Conservation (phyloP, 1,140 invertebrate species). For the Euura lappo region DNA sequence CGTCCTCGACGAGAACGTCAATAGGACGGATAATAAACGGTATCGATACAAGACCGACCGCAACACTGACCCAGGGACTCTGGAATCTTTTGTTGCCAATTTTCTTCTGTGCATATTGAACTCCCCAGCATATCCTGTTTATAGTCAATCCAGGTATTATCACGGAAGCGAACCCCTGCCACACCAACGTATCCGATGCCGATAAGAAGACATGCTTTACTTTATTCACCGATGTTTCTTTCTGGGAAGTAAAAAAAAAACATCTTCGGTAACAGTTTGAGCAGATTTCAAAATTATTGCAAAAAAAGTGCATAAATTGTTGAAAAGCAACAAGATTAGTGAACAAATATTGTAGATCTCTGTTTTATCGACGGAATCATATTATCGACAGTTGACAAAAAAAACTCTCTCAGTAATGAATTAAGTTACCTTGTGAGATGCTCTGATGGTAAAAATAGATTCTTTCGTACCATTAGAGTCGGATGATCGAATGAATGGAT, state of each 20-base stretch:
- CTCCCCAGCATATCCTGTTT: constrained; percentile 80
- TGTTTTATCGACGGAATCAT: too few species aligned
- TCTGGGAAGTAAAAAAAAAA: constrained; percentile 27
- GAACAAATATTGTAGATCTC: too few species aligned
- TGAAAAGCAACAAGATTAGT: too few species aligned
- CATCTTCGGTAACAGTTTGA: too few species aligned
- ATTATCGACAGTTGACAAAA: too few species aligned
- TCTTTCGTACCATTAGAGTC: too few species aligned
- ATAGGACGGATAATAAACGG: constrained; percentile 94
- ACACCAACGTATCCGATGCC: constrained; percentile 83
- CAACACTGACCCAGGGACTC: constrained; percentile 74
- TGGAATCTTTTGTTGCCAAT: constrained; percentile 54
- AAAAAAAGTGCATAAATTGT: too few species aligned
- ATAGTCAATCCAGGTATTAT: constrained; percentile 91
- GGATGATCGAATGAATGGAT: too few species aligned
- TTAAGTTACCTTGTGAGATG: too few species aligned
- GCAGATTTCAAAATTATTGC: too few species aligned
- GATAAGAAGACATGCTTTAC: constrained; percentile 65
- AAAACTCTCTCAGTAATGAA: too few species aligned
- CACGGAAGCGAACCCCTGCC: constrained; percentile 94
- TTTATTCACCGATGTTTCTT: constrained; percentile 29
- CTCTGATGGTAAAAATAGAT: too few species aligned
- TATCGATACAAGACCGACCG: constrained; percentile 82
- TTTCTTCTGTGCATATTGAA: constrained; percentile 63
- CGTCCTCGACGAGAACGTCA: constrained; percentile 77